A percentile compares a stretch with the other conserved stretches of the same genome.
phyloP scores from a whole-genome alignment of 2,888 invertebrate species.

The Metacarcinus magister region DNA sequence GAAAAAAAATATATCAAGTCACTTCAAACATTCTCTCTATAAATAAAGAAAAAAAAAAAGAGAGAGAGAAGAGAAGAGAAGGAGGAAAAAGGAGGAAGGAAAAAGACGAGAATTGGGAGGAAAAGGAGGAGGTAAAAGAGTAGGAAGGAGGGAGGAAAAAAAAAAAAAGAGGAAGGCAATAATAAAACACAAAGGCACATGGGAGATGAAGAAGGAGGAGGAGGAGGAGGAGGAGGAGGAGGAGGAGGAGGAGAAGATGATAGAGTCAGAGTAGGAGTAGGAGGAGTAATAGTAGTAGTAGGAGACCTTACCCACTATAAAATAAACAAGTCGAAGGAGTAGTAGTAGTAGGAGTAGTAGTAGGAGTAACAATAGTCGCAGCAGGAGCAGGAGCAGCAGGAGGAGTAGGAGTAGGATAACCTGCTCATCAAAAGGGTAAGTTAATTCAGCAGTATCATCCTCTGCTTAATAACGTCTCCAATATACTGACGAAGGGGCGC shows the following conservation, averaged over 20 bases:
- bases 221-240: background rate
- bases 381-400: background rate
- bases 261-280: background rate
- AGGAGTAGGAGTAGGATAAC: background rate
- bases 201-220: background rate
- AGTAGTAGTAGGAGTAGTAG: background rate
- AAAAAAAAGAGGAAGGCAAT: background rate
- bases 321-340: background rate
- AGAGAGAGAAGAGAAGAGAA: no score
- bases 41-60: no score
- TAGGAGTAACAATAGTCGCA: background rate
- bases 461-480: constrained; percentile 71
- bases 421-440: constrained; percentile 65
- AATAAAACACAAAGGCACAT: background rate
- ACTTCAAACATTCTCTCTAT: no score
- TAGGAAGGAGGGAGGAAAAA: background rate
- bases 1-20: no score
- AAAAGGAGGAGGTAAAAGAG: no score
- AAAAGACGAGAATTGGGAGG: no score
- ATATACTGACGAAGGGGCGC: constrained; percentile 27
- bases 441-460: constrained; percentile 44
- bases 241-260: background rate
- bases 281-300: background rate
- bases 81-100: no score
- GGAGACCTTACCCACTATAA: background rate